Evolutionary conservation across 2,888 invertebrate species (phyloP), one percentile per base, ranked within the genome.

Genomic region (Apantesis nais): DNA sequence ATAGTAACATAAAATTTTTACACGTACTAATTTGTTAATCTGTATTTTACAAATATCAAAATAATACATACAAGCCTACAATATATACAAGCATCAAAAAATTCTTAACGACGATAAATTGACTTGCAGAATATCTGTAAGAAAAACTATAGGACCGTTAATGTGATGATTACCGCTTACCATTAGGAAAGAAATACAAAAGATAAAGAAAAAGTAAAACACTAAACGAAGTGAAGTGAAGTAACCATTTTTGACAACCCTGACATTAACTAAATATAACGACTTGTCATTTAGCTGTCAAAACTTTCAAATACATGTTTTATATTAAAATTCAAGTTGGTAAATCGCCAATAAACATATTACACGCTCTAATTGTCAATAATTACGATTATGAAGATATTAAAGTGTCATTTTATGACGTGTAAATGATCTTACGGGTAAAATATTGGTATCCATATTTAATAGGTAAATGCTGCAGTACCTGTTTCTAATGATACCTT

Each of bases 311-410:
- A 52, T 52, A 52, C n/a, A 52, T 8, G 3, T 37, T 41, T 60
- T 37, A 31, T 19, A 34, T 29, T 39, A 52, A 25, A 25, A 55
- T 29, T 0, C 1, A 48, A 66, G 19, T 39, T 70, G 70, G 70
- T 62, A 1, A 62, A 62, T 70, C 9, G 55, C 67, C 67, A 67
- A 63, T 9, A 48, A 25, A 29, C 34, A 34, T 44, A 58, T 44
- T 31, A 19, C n/a, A 68, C 39, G 68, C 62, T 62, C 68, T 55
- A 68, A 62, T 62, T 37, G 39, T n/a, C 19, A 52, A 62, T 62
- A 68, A 68, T 68, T 62, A 60, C 22, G 19, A 7, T 48, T 31
- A 12, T 14, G 3, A 25, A 55, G 25, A 12, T 55, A 11, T 2
- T 11, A 25, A 55, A 2, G n/a, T 22, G 22, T 22, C 7, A 48